Evolutionary conservation across 2,888 invertebrate species (phyloP), one percentile per base, ranked within the genome.

Genomic region (Melangyna quadrimaculata): DNA sequence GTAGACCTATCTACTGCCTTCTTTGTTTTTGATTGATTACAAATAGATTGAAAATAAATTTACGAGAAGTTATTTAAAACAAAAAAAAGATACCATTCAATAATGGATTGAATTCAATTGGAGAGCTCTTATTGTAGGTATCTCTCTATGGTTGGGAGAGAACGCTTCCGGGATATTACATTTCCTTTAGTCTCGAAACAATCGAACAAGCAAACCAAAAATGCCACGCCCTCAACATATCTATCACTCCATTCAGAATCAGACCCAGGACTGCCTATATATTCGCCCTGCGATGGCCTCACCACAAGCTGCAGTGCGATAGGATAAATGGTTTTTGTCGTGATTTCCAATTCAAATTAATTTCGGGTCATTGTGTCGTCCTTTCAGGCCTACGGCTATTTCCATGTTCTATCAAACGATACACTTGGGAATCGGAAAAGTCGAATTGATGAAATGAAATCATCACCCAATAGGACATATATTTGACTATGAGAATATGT

Each of bases 331-430:
- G 65, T 65, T 65, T 63, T 17, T 45, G 65, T 65, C 65, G 65
- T 45, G 65, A 65, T 65, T 73, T 69, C 82, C 57, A 73, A 83
- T 83, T 83, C 82, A 83, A 83, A 83, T 83, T 78, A 83, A 83
- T 83, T 83, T 78, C 69, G 61, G 69, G 78, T 73, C 78, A 73
- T 78, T 78, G 73, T 63, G 69, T 57, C 69, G 69, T 57, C 69
- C 70, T 27, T 63, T 9, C 61, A 63, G 51, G 61, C 51, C 29
- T 29, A 1, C 3, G 65, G 35, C 63, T 22, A 37, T 70, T 51
- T 29, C 59, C 43, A 72, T 78, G 24, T 43, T 43, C 43, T 40
- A 43, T 27, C 63, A 43, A 63, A 63, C 43, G 63, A 63, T 63
- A 63, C 63, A 43, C 63, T 63, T 63, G 63, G 43, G 43, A 63